phyloP scores from a whole-genome alignment of 92 coral and sea anemone species.

The Heteractis magnifica region DNA sequence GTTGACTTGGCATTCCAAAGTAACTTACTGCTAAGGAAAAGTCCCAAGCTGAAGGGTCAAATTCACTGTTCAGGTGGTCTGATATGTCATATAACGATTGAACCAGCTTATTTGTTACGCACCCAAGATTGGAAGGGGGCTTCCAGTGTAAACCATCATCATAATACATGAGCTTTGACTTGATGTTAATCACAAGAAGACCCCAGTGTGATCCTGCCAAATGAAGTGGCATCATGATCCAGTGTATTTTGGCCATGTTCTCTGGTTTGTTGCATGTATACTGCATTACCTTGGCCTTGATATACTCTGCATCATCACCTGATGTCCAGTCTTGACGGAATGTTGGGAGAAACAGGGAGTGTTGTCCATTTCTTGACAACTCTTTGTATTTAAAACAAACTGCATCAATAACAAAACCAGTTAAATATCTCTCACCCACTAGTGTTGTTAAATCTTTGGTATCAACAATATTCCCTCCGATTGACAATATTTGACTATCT shows the following conservation, averaged over 20 bases:
- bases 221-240: conserved; percentile 44
- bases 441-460: conserved; percentile 44
- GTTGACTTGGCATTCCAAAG: conserved; percentile 44
- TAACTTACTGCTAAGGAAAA: conserved; percentile 2
- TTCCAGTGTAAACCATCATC: conserved; percentile 48
- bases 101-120: conserved; percentile 12
- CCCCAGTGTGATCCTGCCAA: conserved; percentile 41
- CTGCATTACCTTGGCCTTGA: conserved; percentile 33
- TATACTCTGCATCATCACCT: conserved; percentile 19
- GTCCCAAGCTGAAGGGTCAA: conserved; percentile 27
- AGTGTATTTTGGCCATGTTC: conserved; percentile 4
- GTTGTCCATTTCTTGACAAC: conserved; percentile 1
- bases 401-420: conserved; percentile 47
- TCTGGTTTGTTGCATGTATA: neutral
- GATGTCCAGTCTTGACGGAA: conserved; percentile 49
- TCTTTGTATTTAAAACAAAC: conserved; percentile 43
- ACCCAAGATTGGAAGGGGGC: conserved; percentile 19
- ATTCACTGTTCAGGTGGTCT: neutral
- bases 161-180: conserved; percentile 8
- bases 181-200: conserved; percentile 35
- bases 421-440: conserved; percentile 48
- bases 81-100: conserved; percentile 9
- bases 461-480: conserved; percentile 37
- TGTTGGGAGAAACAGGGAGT: conserved; percentile 47
- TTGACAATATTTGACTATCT: conserved; percentile 23